These are phyloP conservation scores for Spilarctia lutea DNA, from an alignment of 2,888 invertebrate species.

Conservation along the genomic window DNA sequence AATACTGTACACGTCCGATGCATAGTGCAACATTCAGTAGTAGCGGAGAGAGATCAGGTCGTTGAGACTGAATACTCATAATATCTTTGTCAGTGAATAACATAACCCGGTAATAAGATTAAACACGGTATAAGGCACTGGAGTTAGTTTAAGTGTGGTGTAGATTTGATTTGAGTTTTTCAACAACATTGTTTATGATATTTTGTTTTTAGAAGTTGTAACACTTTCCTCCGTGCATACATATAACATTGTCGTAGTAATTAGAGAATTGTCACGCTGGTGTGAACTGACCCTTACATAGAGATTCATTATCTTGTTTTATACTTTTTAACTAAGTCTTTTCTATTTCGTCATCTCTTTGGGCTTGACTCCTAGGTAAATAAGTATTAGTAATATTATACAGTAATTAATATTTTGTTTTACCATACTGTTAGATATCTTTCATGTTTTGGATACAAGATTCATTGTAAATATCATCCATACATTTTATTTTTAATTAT, in stretches of 20 bases:
- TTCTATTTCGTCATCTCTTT: constrained; percentile 60
- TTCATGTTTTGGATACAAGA: constrained; percentile 29
- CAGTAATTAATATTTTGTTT: constrained; percentile 49
- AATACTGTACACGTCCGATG: not conserved
- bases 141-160: not conserved
- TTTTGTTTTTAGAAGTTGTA: too few relatives aligned
- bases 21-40: not conserved
- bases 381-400: constrained; percentile 53
- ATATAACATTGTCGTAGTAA: not conserved
- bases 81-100: not conserved
- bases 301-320: constrained; percentile 13
- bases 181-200: not conserved
- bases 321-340: constrained; percentile 8
- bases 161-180: not conserved
- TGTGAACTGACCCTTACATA: not conserved
- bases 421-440: constrained; percentile 45
- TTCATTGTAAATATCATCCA: constrained; percentile 62
- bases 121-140: not conserved
- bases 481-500: constrained; percentile 52
- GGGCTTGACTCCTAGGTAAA: constrained; percentile 63
- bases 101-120: not conserved
- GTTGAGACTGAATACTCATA: not conserved
- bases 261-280: not conserved
- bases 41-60: not conserved
- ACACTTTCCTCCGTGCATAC: too few relatives aligned